Base-by-base conservation (phyloP, 2,113 vertebrate species). In the Dasyurus viverrinus region DNA sequence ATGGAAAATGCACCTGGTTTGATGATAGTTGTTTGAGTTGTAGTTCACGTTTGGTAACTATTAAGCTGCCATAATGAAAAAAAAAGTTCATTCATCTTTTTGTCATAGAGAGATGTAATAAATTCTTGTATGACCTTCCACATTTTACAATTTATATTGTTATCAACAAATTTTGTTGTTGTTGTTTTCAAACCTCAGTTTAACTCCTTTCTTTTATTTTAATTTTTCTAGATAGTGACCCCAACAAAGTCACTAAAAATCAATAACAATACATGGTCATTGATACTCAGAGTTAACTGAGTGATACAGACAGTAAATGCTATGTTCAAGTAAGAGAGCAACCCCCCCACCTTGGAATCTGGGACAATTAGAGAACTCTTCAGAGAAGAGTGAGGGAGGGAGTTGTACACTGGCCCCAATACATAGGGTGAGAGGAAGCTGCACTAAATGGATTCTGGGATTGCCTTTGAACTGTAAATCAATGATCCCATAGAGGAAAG, bases 1-100 rank as follows among this genome's bases (percentile, higher is more conserved):
- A 84, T 36, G 68, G 91, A 96, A 95, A 96, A 92, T 12, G 10
- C 93, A 19, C 1, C 90, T 10, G 89, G 90, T 11, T 92, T 94
- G 96, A 54, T 92, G 68, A 93, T 8, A 55, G 19, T 36, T 50
- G 89, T 93, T 92, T 93, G 27, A 0, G 42, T 76, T 53, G 0
- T 11, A 36, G 89, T 48, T 27, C 5, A 1, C n/a, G 68, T 89
- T 54, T 96, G 57, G 92, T 96, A 91, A 95, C 53, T 42, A 60
- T 52, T 89, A 92, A 55, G 68, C 68, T 92, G 50, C 53, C 94
- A 27, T 94, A 53, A 84, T 54, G 53, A 22, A 3, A 22, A 54
- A 19, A 53, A 19, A 53, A 36, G 36, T 84, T 68, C 76, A 93
- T 84, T 76, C 54, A 42, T 8, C n/a, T 42, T 48, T 47, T 90